Percentiles rank a stretch among this genome's conserved stretches.
phyloP scores from a whole-genome alignment of 37 sponge, comb jelly and placozoan species.

The Spongilla lacustris region DNA sequence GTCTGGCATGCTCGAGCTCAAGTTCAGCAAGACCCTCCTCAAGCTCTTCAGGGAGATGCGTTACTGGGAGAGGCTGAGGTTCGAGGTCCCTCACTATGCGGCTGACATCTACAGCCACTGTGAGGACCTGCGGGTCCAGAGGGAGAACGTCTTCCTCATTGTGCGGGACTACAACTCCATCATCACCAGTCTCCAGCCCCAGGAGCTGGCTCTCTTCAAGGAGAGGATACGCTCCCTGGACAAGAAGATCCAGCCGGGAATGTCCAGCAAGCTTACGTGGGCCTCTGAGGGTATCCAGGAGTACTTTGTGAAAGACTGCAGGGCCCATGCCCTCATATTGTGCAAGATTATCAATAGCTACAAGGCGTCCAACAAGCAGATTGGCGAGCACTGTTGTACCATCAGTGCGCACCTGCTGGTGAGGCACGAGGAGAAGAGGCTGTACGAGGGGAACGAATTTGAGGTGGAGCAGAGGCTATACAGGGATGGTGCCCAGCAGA shows the following conservation, averaged over 20 bases:
- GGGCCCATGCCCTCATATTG: conserved; percentile 77
- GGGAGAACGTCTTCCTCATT: conserved; percentile 95
- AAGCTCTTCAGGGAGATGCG: conserved; percentile 92
- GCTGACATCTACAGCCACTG: conserved; percentile 79
- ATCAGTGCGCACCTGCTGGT: conserved; percentile 91
- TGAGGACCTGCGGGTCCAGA: conserved; percentile 86
- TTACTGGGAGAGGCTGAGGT: conserved; percentile 97
- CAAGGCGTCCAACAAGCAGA: conserved; percentile 78
- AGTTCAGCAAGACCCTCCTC: conserved; percentile 80
- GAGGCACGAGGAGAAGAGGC: conserved; percentile 79
- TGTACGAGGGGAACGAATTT: conserved; percentile 91
- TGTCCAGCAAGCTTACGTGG: conserved; percentile 95
- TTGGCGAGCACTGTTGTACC: conserved; percentile 75
- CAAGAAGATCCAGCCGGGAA: conserved; percentile 93
- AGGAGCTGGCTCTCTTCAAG: conserved; percentile 89
- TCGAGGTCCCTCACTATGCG: conserved; percentile 97
- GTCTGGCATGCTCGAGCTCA: conserved; percentile 70
- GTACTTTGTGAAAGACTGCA: conserved; percentile 88
- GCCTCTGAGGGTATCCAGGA: conserved; percentile 87
- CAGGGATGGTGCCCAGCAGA: conserved; percentile 51
- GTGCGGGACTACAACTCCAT: conserved; percentile 98
- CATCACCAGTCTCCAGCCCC: conserved; percentile 65
- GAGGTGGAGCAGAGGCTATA: conserved; percentile 85
- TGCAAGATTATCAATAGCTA: conserved; percentile 78
- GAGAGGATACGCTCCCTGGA: conserved; percentile 89